A percentile compares a stretch with the other conserved stretches of the same genome.
These are phyloP conservation scores for Carlito syrichta DNA, from an alignment of 2,113 vertebrate species.

Conservation along the genomic window DNA sequence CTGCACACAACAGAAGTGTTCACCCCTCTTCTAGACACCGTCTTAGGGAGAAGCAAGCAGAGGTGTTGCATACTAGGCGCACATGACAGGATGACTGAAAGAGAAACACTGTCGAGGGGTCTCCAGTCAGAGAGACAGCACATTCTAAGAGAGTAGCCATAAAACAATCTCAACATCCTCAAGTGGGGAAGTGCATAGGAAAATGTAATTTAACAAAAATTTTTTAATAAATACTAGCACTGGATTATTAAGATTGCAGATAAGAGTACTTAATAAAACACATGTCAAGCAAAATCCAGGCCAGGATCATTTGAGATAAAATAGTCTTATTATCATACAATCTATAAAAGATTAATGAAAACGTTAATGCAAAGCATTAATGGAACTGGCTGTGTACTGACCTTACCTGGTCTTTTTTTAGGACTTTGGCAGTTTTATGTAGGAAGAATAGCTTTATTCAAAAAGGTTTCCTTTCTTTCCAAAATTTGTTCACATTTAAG, in stretches of 20 bases:
- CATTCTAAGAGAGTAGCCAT: neutral
- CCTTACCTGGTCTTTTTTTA: slow-evolving; percentile 56
- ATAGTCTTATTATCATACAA: slow-evolving; percentile 61
- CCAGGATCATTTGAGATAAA: slow-evolving; percentile 58
- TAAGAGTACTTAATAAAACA: slow-evolving; percentile 68
- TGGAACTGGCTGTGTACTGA: slow-evolving; percentile 47
- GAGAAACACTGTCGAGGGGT: neutral
- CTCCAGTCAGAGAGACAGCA: neutral
- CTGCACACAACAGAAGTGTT: neutral
- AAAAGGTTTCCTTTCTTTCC: slow-evolving; percentile 48
- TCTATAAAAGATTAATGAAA: slow-evolving; percentile 74
- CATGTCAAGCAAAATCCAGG: slow-evolving; percentile 57
- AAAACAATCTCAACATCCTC: neutral
- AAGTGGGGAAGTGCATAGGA: slow-evolving; percentile 20
- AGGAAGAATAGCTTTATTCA: slow-evolving; percentile 62
- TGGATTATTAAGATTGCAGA: slow-evolving; percentile 51
- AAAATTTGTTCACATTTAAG: slow-evolving; percentile 72
- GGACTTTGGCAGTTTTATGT: slow-evolving; percentile 48
- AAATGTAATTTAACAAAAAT: slow-evolving; percentile 46
- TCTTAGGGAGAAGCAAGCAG: neutral
- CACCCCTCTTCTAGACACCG: neutral
- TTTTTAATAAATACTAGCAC: slow-evolving; percentile 45
- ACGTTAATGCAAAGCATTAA: slow-evolving; percentile 62
- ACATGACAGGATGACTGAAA: neutral
- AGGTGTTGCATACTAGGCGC: neutral